These are phyloP conservation scores for Lepidochitona cinerea DNA, from an alignment of 2,888 invertebrate genomes.

Conservation along the genomic window DNA sequence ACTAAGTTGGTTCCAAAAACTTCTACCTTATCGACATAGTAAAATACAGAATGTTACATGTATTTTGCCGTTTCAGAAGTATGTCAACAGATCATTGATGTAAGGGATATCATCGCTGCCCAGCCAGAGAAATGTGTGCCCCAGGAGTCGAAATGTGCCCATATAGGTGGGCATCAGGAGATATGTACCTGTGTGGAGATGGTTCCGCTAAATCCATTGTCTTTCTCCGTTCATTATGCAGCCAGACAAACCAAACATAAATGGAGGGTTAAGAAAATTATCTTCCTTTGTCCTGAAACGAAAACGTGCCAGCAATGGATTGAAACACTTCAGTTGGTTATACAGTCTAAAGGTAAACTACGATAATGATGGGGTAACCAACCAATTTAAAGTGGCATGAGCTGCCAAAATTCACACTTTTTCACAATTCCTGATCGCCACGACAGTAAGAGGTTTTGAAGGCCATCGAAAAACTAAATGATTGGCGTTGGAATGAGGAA, in stretches of 20 bases:
- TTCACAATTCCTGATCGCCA: too few species aligned
- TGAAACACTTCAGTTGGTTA: conserved; percentile 56
- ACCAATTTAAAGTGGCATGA: too few species aligned
- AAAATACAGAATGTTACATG: too few species aligned
- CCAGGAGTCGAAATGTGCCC: not conserved
- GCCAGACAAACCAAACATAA: conserved; percentile 51
- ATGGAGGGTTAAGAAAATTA: conserved; percentile 59
- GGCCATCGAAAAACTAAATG: too few species aligned
- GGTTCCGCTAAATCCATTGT: conserved; percentile 44
- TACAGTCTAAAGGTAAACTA: not conserved
- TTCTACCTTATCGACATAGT: too few species aligned
- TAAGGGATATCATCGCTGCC: conserved; percentile 36
- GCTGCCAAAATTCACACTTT: too few species aligned
- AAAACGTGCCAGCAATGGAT: conserved; percentile 67
- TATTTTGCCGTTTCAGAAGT: too few species aligned
- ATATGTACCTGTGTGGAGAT: conserved; percentile 49
- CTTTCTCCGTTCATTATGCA: conserved; percentile 55
- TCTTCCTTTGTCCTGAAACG: conserved; percentile 57
- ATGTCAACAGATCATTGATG: too few species aligned
- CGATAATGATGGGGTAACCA: not conserved
- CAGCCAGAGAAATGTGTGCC: conserved; percentile 12
- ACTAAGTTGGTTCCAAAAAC: too few species aligned
- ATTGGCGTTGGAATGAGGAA: too few species aligned
- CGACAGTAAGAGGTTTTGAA: too few species aligned
- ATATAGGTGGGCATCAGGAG: not conserved